Evolutionary conservation across 1,140 invertebrate genomes (phyloP).

Genomic region (Pseudomyrmex flavicornis): DNA sequence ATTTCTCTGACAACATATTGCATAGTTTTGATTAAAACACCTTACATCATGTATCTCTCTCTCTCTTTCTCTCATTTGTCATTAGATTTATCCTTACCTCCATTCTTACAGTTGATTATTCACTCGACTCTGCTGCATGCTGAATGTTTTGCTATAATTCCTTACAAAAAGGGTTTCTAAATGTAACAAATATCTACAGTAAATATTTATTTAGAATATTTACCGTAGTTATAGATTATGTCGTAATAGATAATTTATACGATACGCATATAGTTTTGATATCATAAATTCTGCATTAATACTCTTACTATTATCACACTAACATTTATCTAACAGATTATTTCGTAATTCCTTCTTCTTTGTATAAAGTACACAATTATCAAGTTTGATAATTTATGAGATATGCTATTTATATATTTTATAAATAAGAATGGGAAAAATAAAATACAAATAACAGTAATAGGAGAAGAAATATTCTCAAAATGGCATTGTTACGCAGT

Average conservation of each 20-base stretch:
- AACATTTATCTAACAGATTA: constrained; percentile 61
- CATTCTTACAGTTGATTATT: constrained; percentile 35
- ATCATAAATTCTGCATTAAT: constrained; percentile 7
- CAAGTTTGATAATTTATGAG: background rate
- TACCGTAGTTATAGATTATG: background rate
- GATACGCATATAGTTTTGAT: background rate
- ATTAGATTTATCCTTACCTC: background rate
- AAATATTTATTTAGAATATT: constrained; percentile 9
- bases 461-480: constrained; percentile 55
- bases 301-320: constrained; percentile 37
- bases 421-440: background rate
- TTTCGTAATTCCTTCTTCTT: too few species aligned
- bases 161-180: background rate
- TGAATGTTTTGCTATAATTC: constrained; percentile 50
- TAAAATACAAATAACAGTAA: constrained; percentile 17
- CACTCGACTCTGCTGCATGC: constrained; percentile 64
- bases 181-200: constrained; percentile 3
- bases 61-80: constrained; percentile 15
- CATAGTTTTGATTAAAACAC: constrained; percentile 15
- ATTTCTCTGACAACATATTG: constrained; percentile 16
- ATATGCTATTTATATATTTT: background rate
- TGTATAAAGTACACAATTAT: background rate
- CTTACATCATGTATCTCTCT: constrained; percentile 5
- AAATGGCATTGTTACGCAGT: constrained; percentile 13
- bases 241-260: constrained; percentile 7